Conservation (phyloP, 1,140 invertebrate genomes). For the Globodera ellingtonae region DNA sequence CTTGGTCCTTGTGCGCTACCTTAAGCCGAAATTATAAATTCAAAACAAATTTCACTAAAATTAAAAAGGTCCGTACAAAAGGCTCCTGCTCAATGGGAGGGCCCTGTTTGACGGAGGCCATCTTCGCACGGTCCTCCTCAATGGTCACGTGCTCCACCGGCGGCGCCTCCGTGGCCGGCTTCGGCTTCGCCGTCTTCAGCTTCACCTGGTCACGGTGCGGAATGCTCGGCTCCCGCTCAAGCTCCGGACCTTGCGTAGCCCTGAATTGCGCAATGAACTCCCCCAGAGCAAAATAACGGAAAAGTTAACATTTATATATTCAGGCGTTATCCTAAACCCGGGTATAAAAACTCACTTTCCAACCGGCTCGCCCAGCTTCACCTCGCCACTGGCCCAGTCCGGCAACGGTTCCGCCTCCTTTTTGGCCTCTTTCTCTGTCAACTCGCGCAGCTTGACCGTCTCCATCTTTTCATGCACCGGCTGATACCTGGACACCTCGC, state of each 20-base stretch:
- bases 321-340: not conserved
- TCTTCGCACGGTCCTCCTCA: constrained; percentile 58
- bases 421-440: constrained; percentile 24
- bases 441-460: constrained; percentile 41
- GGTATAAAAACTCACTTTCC: constrained; percentile 32
- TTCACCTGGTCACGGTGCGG: constrained; percentile 62
- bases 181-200: constrained; percentile 60
- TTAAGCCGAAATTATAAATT: constrained; percentile 10
- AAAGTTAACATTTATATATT: too few relatives aligned
- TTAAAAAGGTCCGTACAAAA: constrained; percentile 8
- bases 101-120: constrained; percentile 57
- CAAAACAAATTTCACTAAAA: not conserved
- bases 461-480: constrained; percentile 55
- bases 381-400: constrained; percentile 41
- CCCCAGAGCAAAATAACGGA: too few relatives aligned
- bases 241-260: constrained; percentile 54
- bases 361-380: constrained; percentile 56
- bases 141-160: constrained; percentile 50
- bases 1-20: constrained; percentile 60
- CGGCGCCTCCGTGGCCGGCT: constrained; percentile 51
- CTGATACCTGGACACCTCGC: constrained; percentile 56
- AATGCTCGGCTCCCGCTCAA: constrained; percentile 53
- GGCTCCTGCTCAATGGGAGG: constrained; percentile 54
- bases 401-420: constrained; percentile 41
- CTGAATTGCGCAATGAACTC: not conserved